These are phyloP conservation scores for Sycobia sp. DNA, from an alignment of 1,140 invertebrate genomes.

Conservation along the genomic window DNA sequence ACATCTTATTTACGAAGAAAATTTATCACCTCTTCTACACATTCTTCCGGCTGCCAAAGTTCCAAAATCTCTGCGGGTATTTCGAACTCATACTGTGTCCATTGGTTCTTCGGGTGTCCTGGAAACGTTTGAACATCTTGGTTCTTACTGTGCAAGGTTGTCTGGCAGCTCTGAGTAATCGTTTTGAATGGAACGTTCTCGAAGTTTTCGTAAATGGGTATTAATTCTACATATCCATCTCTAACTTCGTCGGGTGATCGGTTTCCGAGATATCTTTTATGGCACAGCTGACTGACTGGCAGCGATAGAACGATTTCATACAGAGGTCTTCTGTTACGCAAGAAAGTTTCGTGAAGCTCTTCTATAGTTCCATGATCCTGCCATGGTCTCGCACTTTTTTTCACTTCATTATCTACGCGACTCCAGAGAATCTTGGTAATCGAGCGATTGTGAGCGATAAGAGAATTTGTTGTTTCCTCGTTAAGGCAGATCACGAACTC, in stretches of 20 bases:
- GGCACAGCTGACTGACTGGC: constrained; percentile 26
- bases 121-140: constrained; percentile 70
- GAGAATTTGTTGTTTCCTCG: constrained; percentile 52
- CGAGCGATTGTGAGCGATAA: constrained; percentile 60
- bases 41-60: constrained; percentile 1
- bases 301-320: constrained; percentile 67
- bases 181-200: constrained; percentile 46
- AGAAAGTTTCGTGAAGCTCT: constrained; percentile 64
- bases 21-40: too few species aligned
- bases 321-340: constrained; percentile 60
- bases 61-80: constrained; percentile 19
- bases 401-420: constrained; percentile 64
- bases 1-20: too few species aligned
- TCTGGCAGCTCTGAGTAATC: constrained; percentile 54
- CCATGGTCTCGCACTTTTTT: constrained; percentile 66
- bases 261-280: constrained; percentile 31
- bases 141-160: constrained; percentile 56
- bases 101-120: constrained; percentile 70
- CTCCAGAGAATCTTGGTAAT: constrained; percentile 63
- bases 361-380: constrained; percentile 66
- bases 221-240: constrained; percentile 70
- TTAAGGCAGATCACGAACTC: constrained; percentile 61
- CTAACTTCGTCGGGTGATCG: constrained; percentile 62
- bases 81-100: constrained; percentile 68
- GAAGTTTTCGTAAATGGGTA: constrained; percentile 60